Base-by-base conservation (phyloP, 2,113 vertebrate species). In the Terrapene triunguis region DNA sequence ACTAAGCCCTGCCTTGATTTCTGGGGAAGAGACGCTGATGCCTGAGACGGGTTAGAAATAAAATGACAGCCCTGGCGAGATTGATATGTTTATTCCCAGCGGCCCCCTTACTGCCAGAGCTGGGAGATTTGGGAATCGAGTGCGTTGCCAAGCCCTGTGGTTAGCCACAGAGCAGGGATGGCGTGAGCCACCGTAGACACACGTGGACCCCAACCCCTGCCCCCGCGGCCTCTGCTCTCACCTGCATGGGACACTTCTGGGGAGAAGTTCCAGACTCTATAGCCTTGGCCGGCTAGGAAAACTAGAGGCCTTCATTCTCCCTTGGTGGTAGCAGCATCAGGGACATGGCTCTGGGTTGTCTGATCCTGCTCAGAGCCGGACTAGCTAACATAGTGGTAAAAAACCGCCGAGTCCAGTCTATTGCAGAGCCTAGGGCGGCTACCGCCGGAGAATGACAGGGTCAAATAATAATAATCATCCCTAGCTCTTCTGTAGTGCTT, bases 11-110 rank as follows among this genome's bases (percentile, higher is more conserved):
- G n/a, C 44, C 27, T 76, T 54, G 19, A 59, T 83, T 82, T 87
- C 44, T 80, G 87, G 54, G 42, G 13, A 22, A 57, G 80, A 48
- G 19, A 22, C 25, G 65, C 88, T 51, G 19, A 65, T 8, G 29
- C 54, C 82, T 78, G 80, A n/a, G 54, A 87, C 44, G n/a, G 21
- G 53, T 82, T 87, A 44, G 29, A 89, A 84, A 78, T 84, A 87
- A 83, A 82, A 78, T 92, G 78, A 83, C 80, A 59, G 80, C 65
- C 51, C 65, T 62, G 24, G n/a, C 21, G 80, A 87, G 85, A 87
- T n/a, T 53, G 79, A 82, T 62, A 35, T n/a, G 85, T 22, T 59
- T 80, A 35, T 27, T 62, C 80, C 65, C 85, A 62, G 80, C 80
- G 38, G 80, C 51, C 84, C 48, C 35, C 55, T 82, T 82, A 82